Conservation (phyloP, 1,140 invertebrate species). For the Drosophila guanche region DNA sequence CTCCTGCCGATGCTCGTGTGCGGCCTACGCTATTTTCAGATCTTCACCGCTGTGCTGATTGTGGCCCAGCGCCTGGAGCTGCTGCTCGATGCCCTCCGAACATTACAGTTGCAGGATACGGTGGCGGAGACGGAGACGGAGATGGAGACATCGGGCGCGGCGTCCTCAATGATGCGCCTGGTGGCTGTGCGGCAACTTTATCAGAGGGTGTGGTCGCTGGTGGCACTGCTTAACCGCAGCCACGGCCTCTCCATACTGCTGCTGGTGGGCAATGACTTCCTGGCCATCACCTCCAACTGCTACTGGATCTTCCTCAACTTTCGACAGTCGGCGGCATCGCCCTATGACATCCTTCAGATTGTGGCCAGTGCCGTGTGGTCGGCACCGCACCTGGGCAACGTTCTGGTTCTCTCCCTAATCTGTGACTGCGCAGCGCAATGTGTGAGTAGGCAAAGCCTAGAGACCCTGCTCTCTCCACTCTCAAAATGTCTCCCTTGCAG, state of each 20-base stretch:
- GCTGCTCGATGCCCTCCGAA: conserved; percentile 37
- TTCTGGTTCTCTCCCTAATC: conserved; percentile 66
- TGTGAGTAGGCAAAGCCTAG: conserved; percentile 51
- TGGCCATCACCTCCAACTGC: conserved; percentile 78
- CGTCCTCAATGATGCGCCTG: conserved; percentile 44
- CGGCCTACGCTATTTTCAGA: conserved; percentile 75
- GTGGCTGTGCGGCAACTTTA: conserved; percentile 61
- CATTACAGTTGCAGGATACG: conserved; percentile 40
- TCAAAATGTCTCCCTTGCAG: conserved; percentile 20
- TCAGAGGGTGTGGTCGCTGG: conserved; percentile 66
- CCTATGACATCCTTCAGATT: conserved; percentile 62
- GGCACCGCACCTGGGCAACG: conserved; percentile 68
- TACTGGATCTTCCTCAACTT: conserved; percentile 82
- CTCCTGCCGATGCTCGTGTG: conserved; percentile 66
- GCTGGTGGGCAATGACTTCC: conserved; percentile 76
- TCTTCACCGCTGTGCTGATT: conserved; percentile 59
- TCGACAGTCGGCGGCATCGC: conserved; percentile 53
- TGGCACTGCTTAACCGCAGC: conserved; percentile 53
- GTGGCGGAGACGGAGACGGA: neutral
- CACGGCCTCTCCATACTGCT: conserved; percentile 72
- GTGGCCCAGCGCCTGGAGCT: conserved; percentile 58
- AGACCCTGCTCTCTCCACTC: too few species aligned
- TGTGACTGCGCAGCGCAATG: conserved; percentile 63
- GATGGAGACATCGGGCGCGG: conserved; percentile 5
- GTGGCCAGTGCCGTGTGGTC: conserved; percentile 67